These are phyloP conservation scores for Saccostrea cuccullata DNA, from an alignment of 1,140 invertebrate species.

Conservation along the genomic window DNA sequence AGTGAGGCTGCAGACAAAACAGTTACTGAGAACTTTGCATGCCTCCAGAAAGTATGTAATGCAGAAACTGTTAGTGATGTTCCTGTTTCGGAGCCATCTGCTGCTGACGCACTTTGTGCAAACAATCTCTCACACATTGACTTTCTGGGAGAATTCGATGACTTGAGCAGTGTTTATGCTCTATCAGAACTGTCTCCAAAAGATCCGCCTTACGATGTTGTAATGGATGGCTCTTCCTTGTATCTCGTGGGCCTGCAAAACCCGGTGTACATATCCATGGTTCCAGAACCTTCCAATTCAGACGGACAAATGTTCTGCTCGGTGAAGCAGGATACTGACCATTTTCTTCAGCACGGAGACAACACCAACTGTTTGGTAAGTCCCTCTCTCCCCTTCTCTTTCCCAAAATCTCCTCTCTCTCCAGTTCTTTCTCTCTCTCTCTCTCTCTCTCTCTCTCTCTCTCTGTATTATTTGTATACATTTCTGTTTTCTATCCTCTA, in stretches of 20 bases:
- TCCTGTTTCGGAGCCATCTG: neutral
- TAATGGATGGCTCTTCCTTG: constrained; percentile 10
- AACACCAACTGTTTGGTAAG: neutral
- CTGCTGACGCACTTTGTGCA: neutral
- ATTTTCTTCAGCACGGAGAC: neutral
- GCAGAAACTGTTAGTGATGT: neutral
- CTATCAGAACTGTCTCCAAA: neutral
- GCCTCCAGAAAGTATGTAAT: neutral
- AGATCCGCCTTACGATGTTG: neutral
- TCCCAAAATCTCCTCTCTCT: neutral
- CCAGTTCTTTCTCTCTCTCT: neutral
- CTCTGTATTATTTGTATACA: neutral
- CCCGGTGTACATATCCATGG: neutral
- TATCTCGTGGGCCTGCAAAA: neutral
- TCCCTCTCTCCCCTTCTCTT: neutral
- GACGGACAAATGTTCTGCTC: neutral
- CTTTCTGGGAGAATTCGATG: neutral
- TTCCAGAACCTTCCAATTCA: neutral
- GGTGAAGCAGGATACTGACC: neutral
- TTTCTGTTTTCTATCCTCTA: neutral
- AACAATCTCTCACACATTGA: neutral
- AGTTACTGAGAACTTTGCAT: neutral
- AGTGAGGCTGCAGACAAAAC: neutral
- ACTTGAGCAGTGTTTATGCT: neutral
- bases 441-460: no score